Conservation (phyloP, 2,888 invertebrate species). For the Trichopoda pennipes region DNA sequence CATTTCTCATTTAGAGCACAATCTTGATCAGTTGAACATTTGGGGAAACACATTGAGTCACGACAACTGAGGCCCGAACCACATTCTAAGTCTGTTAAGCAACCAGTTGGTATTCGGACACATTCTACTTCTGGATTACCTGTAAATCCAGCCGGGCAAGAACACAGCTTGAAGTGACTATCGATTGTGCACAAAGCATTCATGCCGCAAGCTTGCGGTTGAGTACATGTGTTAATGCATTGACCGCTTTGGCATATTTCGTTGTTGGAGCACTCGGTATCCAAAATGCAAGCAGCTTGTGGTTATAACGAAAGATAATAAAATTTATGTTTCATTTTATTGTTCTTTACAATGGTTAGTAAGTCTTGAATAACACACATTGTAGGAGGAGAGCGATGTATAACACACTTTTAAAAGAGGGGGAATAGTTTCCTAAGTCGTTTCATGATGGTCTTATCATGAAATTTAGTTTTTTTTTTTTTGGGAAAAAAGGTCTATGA, state of each 20-base stretch:
- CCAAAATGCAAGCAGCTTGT: conserved; percentile 87
- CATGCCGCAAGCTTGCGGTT: conserved; percentile 89
- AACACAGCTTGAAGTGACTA: conserved; percentile 89
- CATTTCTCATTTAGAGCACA: conserved; percentile 96
- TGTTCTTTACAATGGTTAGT: not conserved
- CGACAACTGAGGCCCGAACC: conserved; percentile 87
- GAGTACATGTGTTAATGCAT: conserved; percentile 89
- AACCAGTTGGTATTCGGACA: conserved; percentile 91
- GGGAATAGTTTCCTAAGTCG: not conserved
- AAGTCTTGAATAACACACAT: not conserved
- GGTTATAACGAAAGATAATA: conserved; percentile 19
- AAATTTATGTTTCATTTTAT: conserved; percentile 28
- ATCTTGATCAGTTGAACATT: conserved; percentile 88
- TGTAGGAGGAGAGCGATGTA: not conserved
- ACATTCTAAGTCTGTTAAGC: conserved; percentile 87
- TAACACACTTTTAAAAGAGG: not conserved
- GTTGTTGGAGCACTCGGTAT: conserved; percentile 89
- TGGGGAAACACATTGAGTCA: conserved; percentile 90
- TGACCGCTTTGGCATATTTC: conserved; percentile 92
- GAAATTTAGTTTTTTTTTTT: too few relatives aligned
- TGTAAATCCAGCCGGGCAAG: conserved; percentile 92
- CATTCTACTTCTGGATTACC: conserved; percentile 92
- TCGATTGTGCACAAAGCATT: conserved; percentile 89
- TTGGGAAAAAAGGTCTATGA: too few relatives aligned
- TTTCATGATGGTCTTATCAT: not conserved